Percentiles rank a stretch among this genome's conserved stretches.
phyloP scores from a whole-genome alignment of 2,888 invertebrate species.

The Cheilosia urbana region DNA sequence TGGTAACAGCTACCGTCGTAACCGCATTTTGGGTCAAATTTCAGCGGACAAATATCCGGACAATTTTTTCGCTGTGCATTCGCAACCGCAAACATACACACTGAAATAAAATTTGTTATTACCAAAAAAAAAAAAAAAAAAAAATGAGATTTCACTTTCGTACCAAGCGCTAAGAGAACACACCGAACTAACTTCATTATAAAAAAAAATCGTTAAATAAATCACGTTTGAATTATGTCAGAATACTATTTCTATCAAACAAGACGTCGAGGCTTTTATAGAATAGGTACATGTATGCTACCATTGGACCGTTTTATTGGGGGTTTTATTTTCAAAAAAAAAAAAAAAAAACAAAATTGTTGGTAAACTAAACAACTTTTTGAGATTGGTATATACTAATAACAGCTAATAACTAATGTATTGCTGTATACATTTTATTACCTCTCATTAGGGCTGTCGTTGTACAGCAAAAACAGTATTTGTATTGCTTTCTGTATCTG shows the following conservation, averaged over 20 bases:
- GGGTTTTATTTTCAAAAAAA: constrained; percentile 2
- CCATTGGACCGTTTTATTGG: background rate
- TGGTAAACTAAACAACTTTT: background rate
- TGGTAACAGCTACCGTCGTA: constrained; percentile 42
- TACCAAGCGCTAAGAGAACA: constrained; percentile 29
- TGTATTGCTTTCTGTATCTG: too few relatives aligned
- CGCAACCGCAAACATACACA: background rate
- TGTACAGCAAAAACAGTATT: too few relatives aligned
- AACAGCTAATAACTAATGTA: too few relatives aligned
- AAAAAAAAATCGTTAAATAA: background rate
- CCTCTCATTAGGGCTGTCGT: too few relatives aligned
- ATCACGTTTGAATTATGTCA: background rate
- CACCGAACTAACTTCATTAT: background rate
- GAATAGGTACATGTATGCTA: background rate
- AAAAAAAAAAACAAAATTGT: background rate
- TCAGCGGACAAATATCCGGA: constrained; percentile 26
- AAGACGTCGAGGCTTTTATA: constrained; percentile 15
- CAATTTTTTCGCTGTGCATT: constrained; percentile 10
- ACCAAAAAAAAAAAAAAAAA: background rate
- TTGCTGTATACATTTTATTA: background rate
- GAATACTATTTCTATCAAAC: background rate
- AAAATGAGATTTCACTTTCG: background rate
- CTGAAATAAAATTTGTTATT: constrained; percentile 12
- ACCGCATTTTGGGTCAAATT: constrained; percentile 42
- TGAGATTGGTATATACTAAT: too few relatives aligned